Conservation (phyloP, 2,888 invertebrate species). For the Diarsia mendica region DNA sequence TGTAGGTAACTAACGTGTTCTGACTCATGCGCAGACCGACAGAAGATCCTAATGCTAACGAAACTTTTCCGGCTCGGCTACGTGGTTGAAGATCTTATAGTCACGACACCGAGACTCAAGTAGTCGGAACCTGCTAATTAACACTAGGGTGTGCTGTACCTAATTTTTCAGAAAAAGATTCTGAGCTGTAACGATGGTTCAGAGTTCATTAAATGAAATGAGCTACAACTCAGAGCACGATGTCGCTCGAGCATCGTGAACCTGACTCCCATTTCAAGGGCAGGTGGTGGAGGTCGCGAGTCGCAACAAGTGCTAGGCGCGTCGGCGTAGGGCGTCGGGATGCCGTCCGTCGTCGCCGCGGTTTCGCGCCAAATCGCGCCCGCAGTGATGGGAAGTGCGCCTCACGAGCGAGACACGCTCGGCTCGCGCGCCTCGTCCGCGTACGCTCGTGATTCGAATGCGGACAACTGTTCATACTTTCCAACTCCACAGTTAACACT, state of each 20-base stretch:
- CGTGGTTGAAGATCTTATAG: neutral
- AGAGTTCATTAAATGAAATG: slow-evolving; percentile 31
- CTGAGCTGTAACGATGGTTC: neutral
- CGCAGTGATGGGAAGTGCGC: slow-evolving; percentile 85
- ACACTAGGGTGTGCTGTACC: neutral
- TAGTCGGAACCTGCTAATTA: slow-evolving; percentile 8
- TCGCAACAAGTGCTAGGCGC: slow-evolving; percentile 85
- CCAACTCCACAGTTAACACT: slow-evolving; percentile 61
- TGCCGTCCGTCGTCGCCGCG: slow-evolving; percentile 63
- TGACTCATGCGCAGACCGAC: neutral
- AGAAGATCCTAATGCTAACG: neutral
- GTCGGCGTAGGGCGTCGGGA: slow-evolving; percentile 81
- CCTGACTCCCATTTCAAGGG: slow-evolving; percentile 79
- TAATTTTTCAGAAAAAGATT: neutral
- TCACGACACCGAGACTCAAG: neutral
- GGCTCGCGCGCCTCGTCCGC: slow-evolving; percentile 72
- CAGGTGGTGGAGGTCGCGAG: slow-evolving; percentile 65
- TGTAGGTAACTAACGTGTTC: neutral
- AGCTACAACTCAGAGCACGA: slow-evolving; percentile 32
- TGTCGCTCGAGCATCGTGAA: slow-evolving; percentile 57
- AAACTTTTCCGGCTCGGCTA: neutral
- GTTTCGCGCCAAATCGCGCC: slow-evolving; percentile 84
- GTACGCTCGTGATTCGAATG: slow-evolving; percentile 70
- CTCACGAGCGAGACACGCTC: slow-evolving; percentile 83
- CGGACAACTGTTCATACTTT: slow-evolving; percentile 66